phyloP scores from a whole-genome alignment of 2,113 vertebrate species.

The Myrmophylax atrothorax region DNA sequence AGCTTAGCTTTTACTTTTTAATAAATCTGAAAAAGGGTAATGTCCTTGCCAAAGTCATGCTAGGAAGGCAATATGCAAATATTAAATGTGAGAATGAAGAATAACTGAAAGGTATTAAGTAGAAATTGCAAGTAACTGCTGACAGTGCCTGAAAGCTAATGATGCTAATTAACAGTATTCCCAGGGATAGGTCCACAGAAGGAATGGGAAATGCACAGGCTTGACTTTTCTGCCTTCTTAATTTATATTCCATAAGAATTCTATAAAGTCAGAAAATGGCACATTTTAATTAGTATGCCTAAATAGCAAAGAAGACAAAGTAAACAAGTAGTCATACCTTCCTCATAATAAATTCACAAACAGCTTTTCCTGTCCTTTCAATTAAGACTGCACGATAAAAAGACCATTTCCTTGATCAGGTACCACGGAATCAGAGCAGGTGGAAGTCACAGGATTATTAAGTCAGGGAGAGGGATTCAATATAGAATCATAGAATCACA shows the following conservation, averaged over 20 bases:
- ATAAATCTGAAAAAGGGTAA: neutral
- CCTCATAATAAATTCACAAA: neutral
- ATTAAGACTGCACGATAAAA: neutral
- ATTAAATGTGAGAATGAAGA: conserved; percentile 56
- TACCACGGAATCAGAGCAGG: neutral
- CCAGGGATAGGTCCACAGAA: neutral
- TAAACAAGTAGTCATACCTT: neutral
- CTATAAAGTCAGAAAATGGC: conserved; percentile 31
- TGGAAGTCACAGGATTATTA: neutral
- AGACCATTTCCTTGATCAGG: neutral
- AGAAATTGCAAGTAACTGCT: conserved; percentile 55
- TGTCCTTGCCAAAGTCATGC: conserved; percentile 52
- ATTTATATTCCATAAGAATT: neutral
- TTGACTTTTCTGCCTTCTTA: conserved; percentile 1
- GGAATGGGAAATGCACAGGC: neutral
- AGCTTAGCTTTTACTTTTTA: conserved; percentile 17
- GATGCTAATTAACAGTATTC: conserved; percentile 67
- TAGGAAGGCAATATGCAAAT: conserved; percentile 48
- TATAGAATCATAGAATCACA: too few species aligned
- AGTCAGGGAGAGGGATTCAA: neutral
- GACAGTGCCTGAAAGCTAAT: conserved; percentile 69
- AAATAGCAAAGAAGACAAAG: neutral
- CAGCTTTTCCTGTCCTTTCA: neutral
- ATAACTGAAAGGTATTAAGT: conserved; percentile 63
- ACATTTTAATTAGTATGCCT: conserved; percentile 13